phyloP scores from a whole-genome alignment of 2,113 vertebrate species.

The Paraplagusia blochii region DNA sequence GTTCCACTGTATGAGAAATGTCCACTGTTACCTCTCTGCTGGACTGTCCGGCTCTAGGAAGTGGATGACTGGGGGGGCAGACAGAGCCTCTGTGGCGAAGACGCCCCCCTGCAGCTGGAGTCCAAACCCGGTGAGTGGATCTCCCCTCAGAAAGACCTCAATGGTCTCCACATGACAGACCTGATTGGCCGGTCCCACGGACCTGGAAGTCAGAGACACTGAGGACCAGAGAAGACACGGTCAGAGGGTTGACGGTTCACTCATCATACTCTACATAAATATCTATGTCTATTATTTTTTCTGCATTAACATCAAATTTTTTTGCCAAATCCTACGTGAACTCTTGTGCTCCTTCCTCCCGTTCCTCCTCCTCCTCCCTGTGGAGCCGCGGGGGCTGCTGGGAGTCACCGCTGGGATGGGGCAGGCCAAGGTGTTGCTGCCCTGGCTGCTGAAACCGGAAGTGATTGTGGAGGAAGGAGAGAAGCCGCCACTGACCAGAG shows the following conservation, averaged over 20 bases:
- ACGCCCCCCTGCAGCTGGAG: constrained; percentile 96
- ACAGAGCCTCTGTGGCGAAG: constrained; percentile 93
- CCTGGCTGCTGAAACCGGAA: constrained; percentile 85
- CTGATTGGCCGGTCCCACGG: constrained; percentile 91
- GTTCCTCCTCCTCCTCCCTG: constrained; percentile 83
- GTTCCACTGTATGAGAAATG: too few species aligned
- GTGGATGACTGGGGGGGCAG: constrained; percentile 88
- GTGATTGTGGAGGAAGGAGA: constrained; percentile 84
- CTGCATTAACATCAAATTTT: neutral
- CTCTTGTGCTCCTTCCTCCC: constrained; percentile 91
- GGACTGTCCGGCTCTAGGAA: constrained; percentile 96
- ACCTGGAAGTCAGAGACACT: constrained; percentile 95
- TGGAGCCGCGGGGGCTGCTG: constrained; percentile 84
- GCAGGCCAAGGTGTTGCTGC: constrained; percentile 81
- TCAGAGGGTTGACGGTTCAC: too few species aligned
- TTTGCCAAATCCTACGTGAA: constrained; percentile 84
- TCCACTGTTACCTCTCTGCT: constrained; percentile 84
- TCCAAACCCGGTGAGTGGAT: constrained; percentile 93
- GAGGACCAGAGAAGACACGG: constrained; percentile 6
- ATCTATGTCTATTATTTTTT: too few species aligned
- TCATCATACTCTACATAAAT: too few species aligned
- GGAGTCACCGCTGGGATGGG: constrained; percentile 70
- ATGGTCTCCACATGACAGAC: constrained; percentile 92
- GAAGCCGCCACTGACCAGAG: constrained; percentile 87
- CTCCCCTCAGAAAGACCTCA: constrained; percentile 89